These are phyloP conservation scores for Chelmon rostratus DNA, from an alignment of 2,797 vertebrate species.

Conservation along the genomic window DNA sequence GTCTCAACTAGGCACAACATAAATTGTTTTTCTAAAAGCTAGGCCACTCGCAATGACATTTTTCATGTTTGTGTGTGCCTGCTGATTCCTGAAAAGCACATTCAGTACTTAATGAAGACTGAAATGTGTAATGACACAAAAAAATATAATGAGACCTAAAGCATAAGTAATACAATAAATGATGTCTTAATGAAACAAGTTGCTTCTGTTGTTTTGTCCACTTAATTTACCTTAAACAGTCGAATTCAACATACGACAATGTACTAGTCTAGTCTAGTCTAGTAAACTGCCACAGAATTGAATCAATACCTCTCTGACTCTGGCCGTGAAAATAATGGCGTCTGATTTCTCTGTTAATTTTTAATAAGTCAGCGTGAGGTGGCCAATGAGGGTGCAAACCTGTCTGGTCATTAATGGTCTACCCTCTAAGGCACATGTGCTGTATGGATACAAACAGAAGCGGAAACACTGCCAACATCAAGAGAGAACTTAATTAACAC, in stretches of 20 bases:
- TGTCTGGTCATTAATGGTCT: slow-evolving; percentile 20
- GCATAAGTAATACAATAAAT: not conserved
- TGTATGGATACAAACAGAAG: slow-evolving; percentile 25
- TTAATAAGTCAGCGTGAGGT: not conserved
- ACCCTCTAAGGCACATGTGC: slow-evolving; percentile 11
- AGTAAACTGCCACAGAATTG: not conserved
- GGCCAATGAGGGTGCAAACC: slow-evolving; percentile 11
- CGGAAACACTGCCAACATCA: slow-evolving; percentile 49
- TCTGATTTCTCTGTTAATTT: not conserved
- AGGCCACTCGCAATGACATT: not conserved
- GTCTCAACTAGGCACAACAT: not conserved
- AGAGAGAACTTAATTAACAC: slow-evolving; percentile 71
- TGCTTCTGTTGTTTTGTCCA: not conserved
- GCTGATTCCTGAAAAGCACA: not conserved
- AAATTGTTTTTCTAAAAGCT: not conserved
- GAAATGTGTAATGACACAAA: not conserved
- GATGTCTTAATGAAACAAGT: not conserved
- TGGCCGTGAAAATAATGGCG: not conserved
- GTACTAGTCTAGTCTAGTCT: too few species aligned
- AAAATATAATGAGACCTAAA: not conserved
- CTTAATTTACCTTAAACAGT: not conserved
- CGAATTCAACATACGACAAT: not conserved
- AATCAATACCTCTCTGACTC: not conserved
- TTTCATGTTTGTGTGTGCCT: not conserved
- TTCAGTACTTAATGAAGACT: not conserved